Conservation (phyloP, 2,888 invertebrate species). For the Morpho deidamia region DNA sequence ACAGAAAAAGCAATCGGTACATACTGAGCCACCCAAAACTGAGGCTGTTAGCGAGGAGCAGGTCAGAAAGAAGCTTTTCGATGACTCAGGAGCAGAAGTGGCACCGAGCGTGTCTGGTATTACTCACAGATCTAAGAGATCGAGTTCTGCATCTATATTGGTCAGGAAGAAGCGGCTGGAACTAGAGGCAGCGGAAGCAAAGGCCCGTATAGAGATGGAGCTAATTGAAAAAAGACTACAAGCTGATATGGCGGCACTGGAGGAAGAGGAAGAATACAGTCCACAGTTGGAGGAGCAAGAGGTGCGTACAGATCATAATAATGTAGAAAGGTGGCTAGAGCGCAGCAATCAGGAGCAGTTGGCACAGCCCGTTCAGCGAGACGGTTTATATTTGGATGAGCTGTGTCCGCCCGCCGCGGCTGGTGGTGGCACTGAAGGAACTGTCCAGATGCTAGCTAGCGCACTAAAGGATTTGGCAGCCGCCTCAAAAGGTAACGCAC, state of each 20-base stretch:
- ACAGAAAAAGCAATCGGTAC: conserved; percentile 20
- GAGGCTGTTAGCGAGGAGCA: neutral
- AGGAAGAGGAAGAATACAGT: neutral
- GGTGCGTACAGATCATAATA: no score
- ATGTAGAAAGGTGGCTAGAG: conserved; percentile 19
- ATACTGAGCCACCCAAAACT: neutral
- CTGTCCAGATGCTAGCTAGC: conserved; percentile 14
- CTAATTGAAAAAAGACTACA: conserved; percentile 10
- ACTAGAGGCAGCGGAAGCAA: no score
- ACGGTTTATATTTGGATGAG: neutral
- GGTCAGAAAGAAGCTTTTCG: neutral
- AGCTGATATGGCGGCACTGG: conserved; percentile 13
- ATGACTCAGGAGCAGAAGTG: neutral
- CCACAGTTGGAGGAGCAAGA: no score
- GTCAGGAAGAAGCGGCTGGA: neutral
- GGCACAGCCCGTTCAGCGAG: conserved; percentile 5
- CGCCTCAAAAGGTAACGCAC: neutral
- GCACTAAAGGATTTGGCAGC: conserved; percentile 20
- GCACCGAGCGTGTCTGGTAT: neutral
- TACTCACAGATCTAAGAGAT: no score
- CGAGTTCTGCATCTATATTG: neutral
- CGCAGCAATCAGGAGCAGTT: conserved; percentile 9
- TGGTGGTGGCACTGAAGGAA: neutral
- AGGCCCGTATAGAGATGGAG: no score
- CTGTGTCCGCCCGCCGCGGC: no score